These are phyloP conservation scores for Amphimallon solstitiale DNA, from an alignment of 2,888 invertebrate genomes.

Conservation along the genomic window DNA sequence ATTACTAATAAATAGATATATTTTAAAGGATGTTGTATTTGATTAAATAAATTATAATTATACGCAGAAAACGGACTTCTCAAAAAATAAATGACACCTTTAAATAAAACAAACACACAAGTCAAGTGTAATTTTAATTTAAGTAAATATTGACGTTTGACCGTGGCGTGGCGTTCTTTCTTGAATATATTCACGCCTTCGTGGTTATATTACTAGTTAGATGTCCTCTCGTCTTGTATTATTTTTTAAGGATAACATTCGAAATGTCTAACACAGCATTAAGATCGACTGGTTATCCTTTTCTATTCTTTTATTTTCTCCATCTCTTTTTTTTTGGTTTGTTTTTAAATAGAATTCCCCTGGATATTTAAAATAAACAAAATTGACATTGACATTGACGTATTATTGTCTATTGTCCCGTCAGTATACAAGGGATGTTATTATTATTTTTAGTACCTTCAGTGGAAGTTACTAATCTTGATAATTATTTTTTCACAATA, in stretches of 20 bases:
- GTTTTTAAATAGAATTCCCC: neutral
- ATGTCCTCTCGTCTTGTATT: neutral
- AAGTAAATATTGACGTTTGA: slow-evolving; percentile 51
- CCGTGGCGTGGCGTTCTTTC: slow-evolving; percentile 37
- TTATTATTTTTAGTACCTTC: too few species aligned
- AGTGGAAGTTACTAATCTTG: too few species aligned
- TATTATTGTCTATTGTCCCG: too few species aligned
- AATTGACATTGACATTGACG: too few species aligned
- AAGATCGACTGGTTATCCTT: too few species aligned
- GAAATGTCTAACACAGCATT: too few species aligned
- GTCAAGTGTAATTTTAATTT: slow-evolving; percentile 51
- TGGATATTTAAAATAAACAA: too few species aligned
- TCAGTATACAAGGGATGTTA: too few species aligned
- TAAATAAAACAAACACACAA: slow-evolving; percentile 50
- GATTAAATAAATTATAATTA: slow-evolving; percentile 5
- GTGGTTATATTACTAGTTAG: neutral
- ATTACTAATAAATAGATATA: neutral
- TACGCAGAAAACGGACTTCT: slow-evolving; percentile 8
- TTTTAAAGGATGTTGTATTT: neutral
- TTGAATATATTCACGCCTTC: slow-evolving; percentile 24
- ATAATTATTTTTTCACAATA: too few species aligned
- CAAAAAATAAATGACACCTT: slow-evolving; percentile 32
- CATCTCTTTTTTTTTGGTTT: neutral
- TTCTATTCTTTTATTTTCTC: too few species aligned
- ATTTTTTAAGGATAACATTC: too few species aligned